Conservation (phyloP, 2,113 vertebrate genomes). For the Corvus hawaiiensis region DNA sequence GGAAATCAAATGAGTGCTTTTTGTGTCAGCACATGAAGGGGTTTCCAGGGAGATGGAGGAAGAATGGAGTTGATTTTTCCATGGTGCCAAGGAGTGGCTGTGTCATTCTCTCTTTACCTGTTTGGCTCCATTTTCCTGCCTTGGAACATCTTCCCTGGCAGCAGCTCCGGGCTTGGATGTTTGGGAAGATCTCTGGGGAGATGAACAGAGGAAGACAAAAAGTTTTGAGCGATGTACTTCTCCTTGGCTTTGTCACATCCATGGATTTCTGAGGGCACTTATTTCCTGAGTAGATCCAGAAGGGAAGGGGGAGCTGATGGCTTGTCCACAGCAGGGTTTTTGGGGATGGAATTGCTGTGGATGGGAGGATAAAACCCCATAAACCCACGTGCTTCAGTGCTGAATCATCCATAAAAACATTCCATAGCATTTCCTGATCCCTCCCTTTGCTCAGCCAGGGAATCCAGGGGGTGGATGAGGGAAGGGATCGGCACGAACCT, state of each 20-base stretch:
- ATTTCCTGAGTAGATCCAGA: background rate
- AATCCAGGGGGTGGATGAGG: fast-evolving
- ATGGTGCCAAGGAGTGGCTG: conserved; percentile 56
- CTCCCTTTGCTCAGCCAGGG: background rate
- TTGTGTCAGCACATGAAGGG: conserved; percentile 57
- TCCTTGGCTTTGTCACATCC: background rate
- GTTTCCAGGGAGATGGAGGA: background rate
- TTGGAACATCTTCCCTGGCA: background rate
- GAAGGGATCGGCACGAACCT: background rate
- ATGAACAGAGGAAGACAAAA: background rate
- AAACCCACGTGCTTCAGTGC: background rate
- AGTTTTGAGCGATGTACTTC: background rate
- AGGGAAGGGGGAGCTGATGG: background rate
- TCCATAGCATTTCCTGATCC: fast-evolving
- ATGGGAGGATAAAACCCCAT: fast-evolving
- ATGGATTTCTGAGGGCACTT: background rate
- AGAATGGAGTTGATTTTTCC: conserved; percentile 66
- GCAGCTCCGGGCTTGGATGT: background rate
- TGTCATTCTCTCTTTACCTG: conserved; percentile 50
- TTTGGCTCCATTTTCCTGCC: background rate
- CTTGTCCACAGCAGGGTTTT: background rate
- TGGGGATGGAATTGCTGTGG: background rate
- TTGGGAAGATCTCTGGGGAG: background rate
- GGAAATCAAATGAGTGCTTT: conserved; percentile 65
- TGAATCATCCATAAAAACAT: background rate